phyloP scores from a whole-genome alignment of 2,113 vertebrate genomes.

The Rhinichthys klamathensis region DNA sequence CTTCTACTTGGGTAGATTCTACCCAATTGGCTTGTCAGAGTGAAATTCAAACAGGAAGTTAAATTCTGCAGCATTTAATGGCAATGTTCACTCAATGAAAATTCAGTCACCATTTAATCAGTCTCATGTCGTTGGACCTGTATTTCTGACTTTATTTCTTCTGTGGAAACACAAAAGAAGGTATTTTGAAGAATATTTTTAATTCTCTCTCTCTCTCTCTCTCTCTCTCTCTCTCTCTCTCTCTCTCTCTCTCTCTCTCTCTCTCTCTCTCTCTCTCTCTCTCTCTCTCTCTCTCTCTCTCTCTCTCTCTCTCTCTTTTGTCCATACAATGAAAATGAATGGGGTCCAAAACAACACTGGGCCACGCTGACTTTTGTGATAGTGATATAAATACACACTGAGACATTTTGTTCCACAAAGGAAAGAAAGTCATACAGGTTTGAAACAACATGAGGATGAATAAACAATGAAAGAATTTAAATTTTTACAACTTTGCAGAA shows the following conservation, averaged over 20 bases:
- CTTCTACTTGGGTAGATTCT: no score
- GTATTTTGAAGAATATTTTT: neutral
- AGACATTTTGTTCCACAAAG: neutral
- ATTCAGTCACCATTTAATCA: neutral
- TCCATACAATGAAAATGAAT: neutral
- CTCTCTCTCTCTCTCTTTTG: no score
- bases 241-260: no score
- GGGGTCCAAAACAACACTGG: neutral
- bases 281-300: no score
- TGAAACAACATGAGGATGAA: neutral
- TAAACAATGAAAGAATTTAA: neutral
- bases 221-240: no score
- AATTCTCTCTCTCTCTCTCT: neutral
- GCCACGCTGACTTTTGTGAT: neutral
- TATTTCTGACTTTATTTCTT: neutral
- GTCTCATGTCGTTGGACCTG: neutral
- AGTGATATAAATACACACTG: neutral
- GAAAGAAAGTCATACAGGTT: neutral
- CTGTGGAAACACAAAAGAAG: neutral
- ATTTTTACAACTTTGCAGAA: neutral
- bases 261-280: no score
- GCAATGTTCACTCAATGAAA: no score
- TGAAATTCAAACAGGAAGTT: constrained; percentile 5
- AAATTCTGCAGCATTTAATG: neutral
- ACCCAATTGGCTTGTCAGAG: neutral